Evolutionary conservation across 1,140 invertebrate species (phyloP), one percentile per base, ranked within the genome.

Genomic region (Hyphantria cunea): DNA sequence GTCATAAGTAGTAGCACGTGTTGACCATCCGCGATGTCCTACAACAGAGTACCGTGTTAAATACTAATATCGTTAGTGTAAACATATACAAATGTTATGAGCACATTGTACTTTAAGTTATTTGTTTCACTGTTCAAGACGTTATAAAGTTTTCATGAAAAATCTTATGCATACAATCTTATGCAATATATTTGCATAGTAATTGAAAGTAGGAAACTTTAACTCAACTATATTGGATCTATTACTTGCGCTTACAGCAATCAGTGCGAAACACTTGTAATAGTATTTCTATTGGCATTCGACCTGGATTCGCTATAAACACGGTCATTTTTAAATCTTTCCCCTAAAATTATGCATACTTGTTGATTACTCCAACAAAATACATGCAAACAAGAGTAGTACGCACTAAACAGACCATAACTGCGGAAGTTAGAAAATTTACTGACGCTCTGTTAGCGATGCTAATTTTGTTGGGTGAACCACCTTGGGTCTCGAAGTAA

Each of bases 391-490:
- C 58, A 58, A 70, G 69, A 66, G 60, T 60, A 70, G 66, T 68
- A 39, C n/a, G 37, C 71, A 79, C 78, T 73, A 77, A 82, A 64
- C 75, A 48, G 69, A 82, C 73, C 70, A 68, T 53, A 68, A 70
- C 50, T 39, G 51, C 68, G 73, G 71, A 76, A 72, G 65, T 72
- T 45, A 66, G 50, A 45, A n/a, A 68, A 51, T 68, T 66, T 64
- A 66, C 66, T 8, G 44, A 45, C 62, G 42, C 55, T 59, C 53
- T 45, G 53, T 65, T 69, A 68, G 61, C 44, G 61, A 60, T 71
- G 65, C 51, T 68, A 74, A 71, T 74, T 70, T 59, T 7, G 56
- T 48, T 61, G 45, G 51, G 51, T 54, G 42, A 33, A 32, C n/a
- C 15, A 41, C 39, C 6, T 25, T 17, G 12, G 11, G 17, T 4